Base-by-base conservation (phyloP, 2,888 invertebrate genomes). In the Brachyopa scutellaris region DNA sequence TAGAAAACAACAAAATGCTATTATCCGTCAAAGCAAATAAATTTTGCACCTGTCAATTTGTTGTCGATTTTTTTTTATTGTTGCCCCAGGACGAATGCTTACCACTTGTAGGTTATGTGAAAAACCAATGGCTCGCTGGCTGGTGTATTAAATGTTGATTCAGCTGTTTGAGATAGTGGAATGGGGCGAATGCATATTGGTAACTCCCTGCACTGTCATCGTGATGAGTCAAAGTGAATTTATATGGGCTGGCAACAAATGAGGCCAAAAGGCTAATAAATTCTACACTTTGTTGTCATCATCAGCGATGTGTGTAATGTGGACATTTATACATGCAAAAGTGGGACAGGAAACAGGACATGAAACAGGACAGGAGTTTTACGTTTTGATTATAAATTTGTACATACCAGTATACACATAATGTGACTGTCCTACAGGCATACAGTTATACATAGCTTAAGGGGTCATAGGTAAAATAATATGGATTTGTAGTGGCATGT, bases 231-330 rank as follows among this genome's bases (percentile, higher is more conserved):
- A 66, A 82, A 67, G 64, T 61, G 70, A 77, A 82, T 82, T 72
- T 82, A 77, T 77, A 61, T 77, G 76, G 77, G 31, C 59, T 47
- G 77, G 55, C 23, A 66, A 66, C 38, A 77, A 82, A 82, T 72
- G 72, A 82, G 82, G 72, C 53, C 66, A 77, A 72, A 72, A 72
- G 70, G 76, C 72, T 49, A 82, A 77, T 82, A 82, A 82, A 70
- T 82, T 72, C 33, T 55, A 66, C 72, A 66, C 55, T 77, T 76
- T 72, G 53, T 53, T 77, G 82, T 77, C 66, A 82, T 51, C 66
- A 61, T 49, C 21, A 45, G 36, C 31, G 36, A n/a, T n/a, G 31
- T 38, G 19, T 23, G 1, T 31, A n/a, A 36, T 15, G 7, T n/a
- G n/a, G n/a, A n/a, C n/a, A 13, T 55, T 45, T 45, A 19, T 67